Conservation (phyloP, 2,888 invertebrate genomes). For the Thymelicus lineola region DNA sequence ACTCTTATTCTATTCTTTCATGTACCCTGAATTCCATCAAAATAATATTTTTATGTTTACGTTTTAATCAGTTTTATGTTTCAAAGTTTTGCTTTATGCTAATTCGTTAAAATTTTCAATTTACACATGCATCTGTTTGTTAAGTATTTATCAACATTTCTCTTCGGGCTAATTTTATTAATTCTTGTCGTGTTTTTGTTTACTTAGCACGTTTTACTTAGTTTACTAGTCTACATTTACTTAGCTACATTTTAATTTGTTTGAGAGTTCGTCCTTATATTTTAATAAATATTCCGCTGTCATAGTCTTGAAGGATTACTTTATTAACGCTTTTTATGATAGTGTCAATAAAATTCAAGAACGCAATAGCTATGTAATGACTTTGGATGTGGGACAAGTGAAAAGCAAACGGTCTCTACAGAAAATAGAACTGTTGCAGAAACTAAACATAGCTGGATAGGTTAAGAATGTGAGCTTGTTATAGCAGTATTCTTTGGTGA, state of each 20-base stretch:
- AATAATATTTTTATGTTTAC: background rate
- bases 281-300: slow-evolving; percentile 23
- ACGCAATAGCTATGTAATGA: slow-evolving; percentile 30
- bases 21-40: slow-evolving; percentile 1
- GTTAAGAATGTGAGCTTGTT: too few relatives aligned
- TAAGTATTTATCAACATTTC: too few relatives aligned
- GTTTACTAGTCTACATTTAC: background rate
- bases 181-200: too few relatives aligned
- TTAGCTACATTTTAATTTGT: background rate
- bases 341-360: slow-evolving; percentile 35
- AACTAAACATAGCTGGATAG: too few relatives aligned
- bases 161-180: too few relatives aligned
- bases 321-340: slow-evolving; percentile 27
- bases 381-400: slow-evolving; percentile 20
- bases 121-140: too few relatives aligned
- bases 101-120: too few relatives aligned
- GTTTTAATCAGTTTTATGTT: too few relatives aligned
- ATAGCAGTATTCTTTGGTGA: too few relatives aligned
- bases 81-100: too few relatives aligned
- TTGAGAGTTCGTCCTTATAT: slow-evolving; percentile 11
- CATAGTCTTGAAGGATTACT: slow-evolving; percentile 30
- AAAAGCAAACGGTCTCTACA: background rate
- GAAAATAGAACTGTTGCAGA: too few relatives aligned
- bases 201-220: too few relatives aligned
- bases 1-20: background rate